phyloP scores from a whole-genome alignment of 1,140 invertebrate species.

The Micrasema longulum region DNA sequence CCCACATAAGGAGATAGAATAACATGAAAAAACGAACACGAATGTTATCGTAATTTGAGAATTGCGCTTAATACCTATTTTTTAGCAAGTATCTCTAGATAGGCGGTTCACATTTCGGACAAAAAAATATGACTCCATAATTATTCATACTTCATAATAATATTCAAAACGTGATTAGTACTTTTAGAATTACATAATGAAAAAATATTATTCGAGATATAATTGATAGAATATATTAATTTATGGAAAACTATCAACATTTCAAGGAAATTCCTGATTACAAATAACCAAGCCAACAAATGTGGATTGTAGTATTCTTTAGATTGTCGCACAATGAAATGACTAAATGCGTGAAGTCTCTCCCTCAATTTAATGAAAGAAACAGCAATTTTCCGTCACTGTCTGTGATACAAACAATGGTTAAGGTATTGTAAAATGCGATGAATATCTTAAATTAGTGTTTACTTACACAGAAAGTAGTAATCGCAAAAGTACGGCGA shows the following conservation, averaged over 20 bases:
- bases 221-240: no score
- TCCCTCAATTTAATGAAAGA: constrained; percentile 65
- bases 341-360: constrained; percentile 61
- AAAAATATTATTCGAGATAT: neutral
- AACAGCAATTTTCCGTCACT: constrained; percentile 44
- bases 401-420: constrained; percentile 55
- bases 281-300: constrained; percentile 11
- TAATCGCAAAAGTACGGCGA: constrained; percentile 63
- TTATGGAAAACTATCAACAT: no score
- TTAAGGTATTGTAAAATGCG: constrained; percentile 57
- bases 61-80: no score
- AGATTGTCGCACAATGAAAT: constrained; percentile 22
- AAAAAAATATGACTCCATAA: no score
- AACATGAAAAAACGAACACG: no score
- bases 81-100: no score
- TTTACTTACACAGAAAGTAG: constrained; percentile 59
- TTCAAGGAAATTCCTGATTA: neutral
- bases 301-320: constrained; percentile 9
- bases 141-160: no score
- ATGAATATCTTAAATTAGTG: constrained; percentile 56
- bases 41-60: no score
- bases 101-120: no score
- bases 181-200: constrained; percentile 33
- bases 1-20: no score
- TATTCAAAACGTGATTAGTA: constrained; percentile 30